Evolutionary conservation across 2,113 vertebrate genomes (phyloP), one percentile per base, ranked within the genome.

Genomic region (Forbesichthys agassizii): DNA sequence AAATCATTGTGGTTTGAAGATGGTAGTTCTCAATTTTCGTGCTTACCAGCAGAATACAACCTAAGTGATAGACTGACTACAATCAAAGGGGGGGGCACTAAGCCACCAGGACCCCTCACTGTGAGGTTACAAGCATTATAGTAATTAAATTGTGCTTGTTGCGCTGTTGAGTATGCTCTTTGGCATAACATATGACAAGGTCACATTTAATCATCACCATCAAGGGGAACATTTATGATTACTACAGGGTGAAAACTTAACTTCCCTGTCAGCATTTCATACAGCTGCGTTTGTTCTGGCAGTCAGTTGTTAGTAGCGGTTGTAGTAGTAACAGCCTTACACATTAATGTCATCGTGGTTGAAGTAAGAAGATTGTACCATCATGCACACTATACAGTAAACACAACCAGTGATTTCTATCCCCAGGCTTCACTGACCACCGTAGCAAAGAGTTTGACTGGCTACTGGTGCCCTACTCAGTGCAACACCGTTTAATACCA

Each of bases 151-250:
- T 57, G 53, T 55, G 3, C 1, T 6, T 55, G 13, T 14, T 57
- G 18, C 11, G 49, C 5, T 9, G 49, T 57, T 6, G 36, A 42
- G 36, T 42, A 42, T 8, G 6, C 27, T 57, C 20, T 57, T n/a
- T 27, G 55, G 18, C 55, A 57, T 57, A 27, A 33, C 16, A 20
- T 57, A 10, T 6, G 55, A 5, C 51, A 57, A 33, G 56, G 51
- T 55, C 53, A 55, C n/a, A 61, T n/a, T 84, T 74, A 46, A 68
- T 81, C 63, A 71, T 64, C 61, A 46, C 61, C 55, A 18, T 56
- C 69, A 55, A 9, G 16, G 7, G 66, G 55, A n/a, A 5, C 11
- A 8, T 27, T 12, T 9, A 27, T 57, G 13, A 27, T 33, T 11
- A n/a, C 69, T 56, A n/a, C 12, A 64, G 71, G 64, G 54, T 69